These are phyloP conservation scores for Axis porcinus DNA, from an alignment of 2,113 vertebrate genomes.

Conservation along the genomic window DNA sequence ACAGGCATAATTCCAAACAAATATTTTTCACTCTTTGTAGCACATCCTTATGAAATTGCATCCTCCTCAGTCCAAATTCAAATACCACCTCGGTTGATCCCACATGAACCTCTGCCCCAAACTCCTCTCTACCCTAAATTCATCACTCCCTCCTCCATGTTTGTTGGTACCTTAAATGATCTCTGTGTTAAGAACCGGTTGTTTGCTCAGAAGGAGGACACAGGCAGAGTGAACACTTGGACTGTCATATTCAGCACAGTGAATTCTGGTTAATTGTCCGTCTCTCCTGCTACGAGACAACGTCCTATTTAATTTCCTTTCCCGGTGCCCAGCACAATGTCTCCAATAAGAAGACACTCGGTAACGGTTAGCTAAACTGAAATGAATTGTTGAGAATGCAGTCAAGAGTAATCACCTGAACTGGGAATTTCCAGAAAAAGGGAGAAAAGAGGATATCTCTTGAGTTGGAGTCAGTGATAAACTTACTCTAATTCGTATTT, in stretches of 20 bases:
- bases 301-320: not conserved
- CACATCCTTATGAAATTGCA: not conserved
- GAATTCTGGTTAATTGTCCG: not conserved
- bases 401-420: not conserved
- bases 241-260: rapidly evolving
- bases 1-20: not conserved
- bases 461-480: not conserved
- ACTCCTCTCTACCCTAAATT: not conserved
- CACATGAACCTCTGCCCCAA: not conserved
- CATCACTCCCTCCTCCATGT: not conserved
- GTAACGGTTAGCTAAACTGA: not conserved
- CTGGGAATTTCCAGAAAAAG: not conserved
- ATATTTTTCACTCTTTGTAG: not conserved
- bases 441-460: not conserved
- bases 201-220: not conserved
- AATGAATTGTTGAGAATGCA: not conserved
- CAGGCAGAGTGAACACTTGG: not conserved
- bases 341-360: not conserved
- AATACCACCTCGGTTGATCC: not conserved
- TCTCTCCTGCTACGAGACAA: not conserved
- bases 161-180: not conserved
- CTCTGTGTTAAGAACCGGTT: not conserved
- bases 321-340: not conserved
- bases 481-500: not conserved
- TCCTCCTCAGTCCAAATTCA: not conserved